These are phyloP conservation scores for Pachypeltis micranthus DNA, from an alignment of 1,140 invertebrate genomes.

Conservation along the genomic window DNA sequence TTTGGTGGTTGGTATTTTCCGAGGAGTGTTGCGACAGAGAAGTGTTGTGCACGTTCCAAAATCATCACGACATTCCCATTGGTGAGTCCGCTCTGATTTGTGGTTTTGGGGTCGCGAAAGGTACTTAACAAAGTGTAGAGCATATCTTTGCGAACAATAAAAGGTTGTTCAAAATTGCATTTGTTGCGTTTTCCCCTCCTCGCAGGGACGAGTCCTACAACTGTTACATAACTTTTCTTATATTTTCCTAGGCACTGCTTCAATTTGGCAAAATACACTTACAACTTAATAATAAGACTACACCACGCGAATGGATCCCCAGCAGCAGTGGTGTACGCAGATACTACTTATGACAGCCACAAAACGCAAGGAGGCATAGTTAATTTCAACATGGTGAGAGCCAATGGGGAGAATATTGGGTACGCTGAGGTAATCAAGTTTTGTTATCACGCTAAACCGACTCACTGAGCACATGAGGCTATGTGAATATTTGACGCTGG, in stretches of 20 bases:
- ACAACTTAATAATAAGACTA: slow-evolving; percentile 47
- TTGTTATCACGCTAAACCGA: not conserved
- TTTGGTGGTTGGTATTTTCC: no score
- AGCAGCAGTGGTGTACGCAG: slow-evolving; percentile 60
- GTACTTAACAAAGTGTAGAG: no score
- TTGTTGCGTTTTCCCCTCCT: no score
- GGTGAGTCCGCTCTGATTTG: no score
- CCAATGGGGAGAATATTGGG: slow-evolving; percentile 68
- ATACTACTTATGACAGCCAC: slow-evolving; percentile 49
- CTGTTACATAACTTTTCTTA: not conserved
- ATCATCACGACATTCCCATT: no score
- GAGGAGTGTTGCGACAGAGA: no score
- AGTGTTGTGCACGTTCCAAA: no score
- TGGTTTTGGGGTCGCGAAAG: no score
- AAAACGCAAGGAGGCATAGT: slow-evolving; percentile 70
- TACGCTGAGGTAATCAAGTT: slow-evolving; percentile 62
- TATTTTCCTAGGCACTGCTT: slow-evolving; percentile 49
- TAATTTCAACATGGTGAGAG: slow-evolving; percentile 74
- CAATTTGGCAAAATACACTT: slow-evolving; percentile 58
- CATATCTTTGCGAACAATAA: no score
- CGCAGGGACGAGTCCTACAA: not conserved
- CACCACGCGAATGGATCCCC: slow-evolving; percentile 61
- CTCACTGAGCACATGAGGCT: not conserved
- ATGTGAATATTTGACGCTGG: no score
- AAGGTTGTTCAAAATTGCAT: no score